Conservation (phyloP, 92 coral and sea anemone genomes). For the Montipora capitata region DNA sequence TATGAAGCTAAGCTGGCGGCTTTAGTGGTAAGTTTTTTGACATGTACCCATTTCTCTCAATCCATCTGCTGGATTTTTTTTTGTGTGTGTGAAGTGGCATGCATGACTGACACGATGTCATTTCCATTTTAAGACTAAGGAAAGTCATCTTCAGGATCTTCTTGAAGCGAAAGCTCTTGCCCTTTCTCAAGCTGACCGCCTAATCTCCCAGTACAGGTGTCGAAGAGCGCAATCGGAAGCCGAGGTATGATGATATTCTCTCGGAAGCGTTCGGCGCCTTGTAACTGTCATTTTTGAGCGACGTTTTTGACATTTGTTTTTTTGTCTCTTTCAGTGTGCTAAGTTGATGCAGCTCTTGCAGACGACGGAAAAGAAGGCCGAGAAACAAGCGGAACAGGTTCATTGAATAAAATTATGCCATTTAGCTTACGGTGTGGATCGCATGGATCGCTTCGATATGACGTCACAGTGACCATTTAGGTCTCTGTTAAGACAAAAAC, state of each 20-base stretch:
- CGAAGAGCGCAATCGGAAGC: conserved; percentile 98
- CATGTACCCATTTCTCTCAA: too few species aligned
- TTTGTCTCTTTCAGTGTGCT: conserved; percentile 76
- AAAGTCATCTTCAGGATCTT: conserved; percentile 96
- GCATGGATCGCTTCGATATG: too few species aligned
- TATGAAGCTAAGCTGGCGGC: conserved; percentile 97
- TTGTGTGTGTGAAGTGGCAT: too few species aligned
- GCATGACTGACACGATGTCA: background rate
- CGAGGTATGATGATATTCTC: conserved; percentile 75
- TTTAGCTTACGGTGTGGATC: background rate
- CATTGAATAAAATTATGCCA: background rate
- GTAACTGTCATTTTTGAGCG: background rate
- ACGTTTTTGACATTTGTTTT: background rate
- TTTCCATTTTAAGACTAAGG: conserved; percentile 85
- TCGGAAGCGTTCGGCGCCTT: background rate
- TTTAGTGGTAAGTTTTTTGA: conserved; percentile 77
- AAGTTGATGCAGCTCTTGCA: conserved; percentile 91
- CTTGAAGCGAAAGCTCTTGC: conserved; percentile 97
- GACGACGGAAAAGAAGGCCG: conserved; percentile 92
- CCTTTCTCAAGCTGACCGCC: conserved; percentile 95
- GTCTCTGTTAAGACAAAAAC: too few species aligned
- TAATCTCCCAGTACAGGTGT: conserved; percentile 96
- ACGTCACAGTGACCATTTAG: too few species aligned
- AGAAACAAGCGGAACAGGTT: conserved; percentile 92
- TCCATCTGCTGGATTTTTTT: background rate